Percentiles rank a stretch among this genome's conserved stretches.
Evolutionary conservation across 2,113 vertebrate genomes (phyloP).

Genomic region (zebrafish (Danio rerio)): DNA sequence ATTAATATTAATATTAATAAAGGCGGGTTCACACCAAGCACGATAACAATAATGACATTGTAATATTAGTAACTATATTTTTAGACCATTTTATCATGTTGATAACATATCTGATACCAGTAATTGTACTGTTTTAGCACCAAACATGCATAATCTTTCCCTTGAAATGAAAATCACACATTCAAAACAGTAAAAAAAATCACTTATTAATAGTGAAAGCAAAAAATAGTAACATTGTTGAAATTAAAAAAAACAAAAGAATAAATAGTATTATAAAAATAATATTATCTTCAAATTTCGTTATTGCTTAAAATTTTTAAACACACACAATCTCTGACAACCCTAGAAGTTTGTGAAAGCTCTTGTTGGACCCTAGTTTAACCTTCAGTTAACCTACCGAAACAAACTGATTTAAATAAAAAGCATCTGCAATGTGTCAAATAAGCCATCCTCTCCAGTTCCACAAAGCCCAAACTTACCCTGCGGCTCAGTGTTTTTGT

Average conservation of each 20-base stretch:
- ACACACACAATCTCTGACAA: neutral
- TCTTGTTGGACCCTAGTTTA: neutral
- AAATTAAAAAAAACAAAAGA: no score
- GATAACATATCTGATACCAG: no score
- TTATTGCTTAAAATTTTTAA: neutral
- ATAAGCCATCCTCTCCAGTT: neutral
- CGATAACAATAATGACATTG: no score
- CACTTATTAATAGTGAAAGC: neutral
- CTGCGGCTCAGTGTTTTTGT: constrained; percentile 74
- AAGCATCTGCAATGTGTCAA: neutral
- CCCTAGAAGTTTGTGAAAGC: neutral
- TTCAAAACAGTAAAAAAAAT: neutral
- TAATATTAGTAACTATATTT: no score
- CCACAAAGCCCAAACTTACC: constrained; percentile 66
- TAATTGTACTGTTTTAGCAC: no score
- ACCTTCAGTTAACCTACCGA: neutral
- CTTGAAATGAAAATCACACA: no score
- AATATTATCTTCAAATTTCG: neutral
- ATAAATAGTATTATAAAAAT: neutral
- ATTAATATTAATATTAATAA: no score
- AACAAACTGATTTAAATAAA: neutral
- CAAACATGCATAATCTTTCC: no score
- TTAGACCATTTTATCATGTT: no score
- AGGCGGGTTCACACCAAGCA: no score
- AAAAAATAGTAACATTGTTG: no score